These are phyloP conservation scores for Pluvialis apricaria DNA, from an alignment of 2,113 vertebrate species.

Conservation along the genomic window DNA sequence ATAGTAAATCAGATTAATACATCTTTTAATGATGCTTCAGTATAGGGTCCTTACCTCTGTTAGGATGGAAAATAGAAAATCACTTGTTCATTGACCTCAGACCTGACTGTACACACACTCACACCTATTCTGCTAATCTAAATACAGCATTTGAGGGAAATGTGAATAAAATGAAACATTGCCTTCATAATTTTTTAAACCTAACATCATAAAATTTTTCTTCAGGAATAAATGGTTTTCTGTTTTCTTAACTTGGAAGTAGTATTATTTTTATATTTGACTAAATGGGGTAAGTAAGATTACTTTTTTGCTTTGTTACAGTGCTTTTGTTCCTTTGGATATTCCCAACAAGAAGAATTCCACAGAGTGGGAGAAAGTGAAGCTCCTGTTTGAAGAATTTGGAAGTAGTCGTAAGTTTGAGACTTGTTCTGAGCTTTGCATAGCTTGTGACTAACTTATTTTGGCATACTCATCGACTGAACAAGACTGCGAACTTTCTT, in stretches of 20 bases:
- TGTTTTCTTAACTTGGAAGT: not conserved
- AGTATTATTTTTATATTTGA: not conserved
- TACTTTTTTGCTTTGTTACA: constrained; percentile 62
- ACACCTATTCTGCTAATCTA: not conserved
- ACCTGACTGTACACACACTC: not conserved
- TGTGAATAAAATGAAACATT: not conserved
- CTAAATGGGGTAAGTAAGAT: not conserved
- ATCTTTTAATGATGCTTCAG: not conserved
- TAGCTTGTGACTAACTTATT: not conserved
- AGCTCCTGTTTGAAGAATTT: constrained; percentile 92
- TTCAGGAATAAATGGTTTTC: not conserved
- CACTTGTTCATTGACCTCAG: not conserved
- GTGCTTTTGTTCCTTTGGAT: constrained; percentile 90
- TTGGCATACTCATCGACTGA: not conserved
- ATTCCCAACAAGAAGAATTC: constrained; percentile 85
- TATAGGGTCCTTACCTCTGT: not conserved
- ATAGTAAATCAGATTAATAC: not conserved
- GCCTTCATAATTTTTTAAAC: not conserved
- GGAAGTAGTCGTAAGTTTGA: constrained; percentile 91
- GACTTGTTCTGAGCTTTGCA: not conserved
- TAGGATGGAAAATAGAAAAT: not conserved
- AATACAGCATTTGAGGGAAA: not conserved
- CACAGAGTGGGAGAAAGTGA: constrained; percentile 95
- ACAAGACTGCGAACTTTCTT: not conserved
- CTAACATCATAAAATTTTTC: not conserved